phyloP scores from a whole-genome alignment of 2,888 invertebrate genomes.

The Miltochrista miniata region DNA sequence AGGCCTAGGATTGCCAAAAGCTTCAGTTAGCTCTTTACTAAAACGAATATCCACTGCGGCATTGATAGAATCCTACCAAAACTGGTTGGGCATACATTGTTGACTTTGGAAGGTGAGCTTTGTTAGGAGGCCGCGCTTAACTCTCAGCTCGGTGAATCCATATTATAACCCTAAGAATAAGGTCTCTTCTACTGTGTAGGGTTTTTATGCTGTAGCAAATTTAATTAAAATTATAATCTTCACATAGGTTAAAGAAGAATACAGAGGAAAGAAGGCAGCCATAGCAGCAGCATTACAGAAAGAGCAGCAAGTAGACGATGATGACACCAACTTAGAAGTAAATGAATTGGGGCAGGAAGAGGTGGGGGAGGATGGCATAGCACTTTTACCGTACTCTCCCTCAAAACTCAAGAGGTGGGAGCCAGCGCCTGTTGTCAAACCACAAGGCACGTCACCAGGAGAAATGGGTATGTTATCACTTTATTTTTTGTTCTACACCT shows the following conservation, averaged over 20 bases:
- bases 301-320: conserved; percentile 51
- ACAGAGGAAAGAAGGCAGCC: conserved; percentile 73
- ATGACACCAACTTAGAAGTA: conserved; percentile 66
- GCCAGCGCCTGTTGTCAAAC: conserved; percentile 87
- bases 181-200: too few relatives aligned
- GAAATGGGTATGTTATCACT: conserved; percentile 88
- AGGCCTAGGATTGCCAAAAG: too few relatives aligned
- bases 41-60: too few relatives aligned
- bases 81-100: too few relatives aligned
- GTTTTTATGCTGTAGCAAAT: background rate
- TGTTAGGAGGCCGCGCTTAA: too few relatives aligned
- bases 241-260: conserved; percentile 46
- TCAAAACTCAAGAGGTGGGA: conserved; percentile 87
- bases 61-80: too few relatives aligned
- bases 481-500: too few relatives aligned
- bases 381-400: conserved; percentile 60
- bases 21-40: too few relatives aligned
- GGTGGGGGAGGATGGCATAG: conserved; percentile 61
- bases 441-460: conserved; percentile 89
- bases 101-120: too few relatives aligned
- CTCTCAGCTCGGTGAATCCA: too few relatives aligned
- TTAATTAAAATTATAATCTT: background rate
- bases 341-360: conserved; percentile 61
- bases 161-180: too few relatives aligned
- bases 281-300: conserved; percentile 69